These are phyloP conservation scores for Neopelma chrysocephalum DNA, from an alignment of 2,797 vertebrate species.

Conservation along the genomic window DNA sequence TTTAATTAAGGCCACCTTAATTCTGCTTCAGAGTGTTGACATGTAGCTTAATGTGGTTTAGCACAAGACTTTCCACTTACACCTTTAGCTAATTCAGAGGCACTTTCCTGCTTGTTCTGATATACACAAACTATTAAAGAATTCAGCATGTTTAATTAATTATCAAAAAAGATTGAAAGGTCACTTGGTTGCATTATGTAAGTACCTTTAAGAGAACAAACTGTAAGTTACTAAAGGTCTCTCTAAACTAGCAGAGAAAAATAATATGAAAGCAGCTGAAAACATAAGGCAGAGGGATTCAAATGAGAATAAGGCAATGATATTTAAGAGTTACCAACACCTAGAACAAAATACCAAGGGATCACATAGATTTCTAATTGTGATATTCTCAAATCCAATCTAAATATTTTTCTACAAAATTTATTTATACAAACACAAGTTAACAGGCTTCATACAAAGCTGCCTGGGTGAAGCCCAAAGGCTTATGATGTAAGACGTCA, in stretches of 20 bases:
- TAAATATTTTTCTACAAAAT: neutral
- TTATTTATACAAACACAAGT: neutral
- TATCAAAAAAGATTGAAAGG: neutral
- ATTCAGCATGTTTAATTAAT: constrained; percentile 42
- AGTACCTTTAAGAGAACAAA: constrained; percentile 6
- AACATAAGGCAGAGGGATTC: neutral
- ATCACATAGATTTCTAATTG: neutral
- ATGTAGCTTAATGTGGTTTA: constrained; percentile 55
- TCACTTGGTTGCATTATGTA: neutral
- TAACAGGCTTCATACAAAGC: neutral
- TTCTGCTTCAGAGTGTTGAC: constrained; percentile 51
- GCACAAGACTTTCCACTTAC: constrained; percentile 31
- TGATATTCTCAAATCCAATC: neutral
- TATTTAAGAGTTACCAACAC: neutral
- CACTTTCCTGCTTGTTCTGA: neutral
- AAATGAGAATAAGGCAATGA: neutral
- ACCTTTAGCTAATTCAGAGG: constrained; percentile 28
- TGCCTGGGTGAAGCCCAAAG: neutral
- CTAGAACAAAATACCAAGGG: neutral
- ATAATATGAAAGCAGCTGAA: neutral
- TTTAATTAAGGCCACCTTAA: constrained; percentile 62
- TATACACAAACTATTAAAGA: constrained; percentile 22
- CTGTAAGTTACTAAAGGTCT: neutral
- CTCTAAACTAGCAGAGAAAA: neutral
- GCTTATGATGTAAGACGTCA: neutral